Conservation (phyloP, 2,113 vertebrate species). For the Tichodroma muraria region DNA sequence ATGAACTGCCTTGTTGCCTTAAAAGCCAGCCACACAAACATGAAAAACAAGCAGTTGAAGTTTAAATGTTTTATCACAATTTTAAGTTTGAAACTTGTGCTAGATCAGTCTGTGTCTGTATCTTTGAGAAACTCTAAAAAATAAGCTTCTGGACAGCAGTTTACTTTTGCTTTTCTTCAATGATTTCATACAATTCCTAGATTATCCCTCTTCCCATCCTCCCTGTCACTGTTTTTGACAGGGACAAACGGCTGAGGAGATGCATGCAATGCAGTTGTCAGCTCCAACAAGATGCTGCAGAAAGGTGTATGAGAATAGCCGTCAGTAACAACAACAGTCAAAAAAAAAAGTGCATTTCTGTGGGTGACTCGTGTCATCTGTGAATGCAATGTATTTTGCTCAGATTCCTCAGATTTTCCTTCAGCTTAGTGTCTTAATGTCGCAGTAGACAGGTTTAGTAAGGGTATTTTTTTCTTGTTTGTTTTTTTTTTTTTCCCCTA, state of each 20-base stretch:
- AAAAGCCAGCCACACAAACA: not conserved
- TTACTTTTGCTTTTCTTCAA: not conserved
- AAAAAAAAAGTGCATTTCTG: not conserved
- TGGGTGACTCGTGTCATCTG: not conserved
- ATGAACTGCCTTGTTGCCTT: not conserved
- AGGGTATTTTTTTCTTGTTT: not conserved
- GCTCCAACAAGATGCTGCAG: not conserved
- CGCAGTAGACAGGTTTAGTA: not conserved
- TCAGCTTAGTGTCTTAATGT: not conserved
- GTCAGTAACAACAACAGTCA: not conserved
- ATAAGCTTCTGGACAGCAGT: not conserved
- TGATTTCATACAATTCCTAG: not conserved
- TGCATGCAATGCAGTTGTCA: not conserved
- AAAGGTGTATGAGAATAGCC: not conserved
- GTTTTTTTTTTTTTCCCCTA: accelerated
- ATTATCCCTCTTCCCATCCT: not conserved
- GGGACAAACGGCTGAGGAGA: not conserved
- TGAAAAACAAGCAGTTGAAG: not conserved
- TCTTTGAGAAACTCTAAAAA: not conserved
- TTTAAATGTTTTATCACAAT: not conserved
- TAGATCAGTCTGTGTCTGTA: not conserved
- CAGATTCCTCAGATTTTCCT: not conserved
- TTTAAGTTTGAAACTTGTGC: not conserved
- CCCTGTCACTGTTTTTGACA: not conserved
- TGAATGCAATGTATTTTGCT: not conserved